These are phyloP conservation scores for Pristis pectinata DNA, from an alignment of 2,797 vertebrate genomes.

Conservation along the genomic window DNA sequence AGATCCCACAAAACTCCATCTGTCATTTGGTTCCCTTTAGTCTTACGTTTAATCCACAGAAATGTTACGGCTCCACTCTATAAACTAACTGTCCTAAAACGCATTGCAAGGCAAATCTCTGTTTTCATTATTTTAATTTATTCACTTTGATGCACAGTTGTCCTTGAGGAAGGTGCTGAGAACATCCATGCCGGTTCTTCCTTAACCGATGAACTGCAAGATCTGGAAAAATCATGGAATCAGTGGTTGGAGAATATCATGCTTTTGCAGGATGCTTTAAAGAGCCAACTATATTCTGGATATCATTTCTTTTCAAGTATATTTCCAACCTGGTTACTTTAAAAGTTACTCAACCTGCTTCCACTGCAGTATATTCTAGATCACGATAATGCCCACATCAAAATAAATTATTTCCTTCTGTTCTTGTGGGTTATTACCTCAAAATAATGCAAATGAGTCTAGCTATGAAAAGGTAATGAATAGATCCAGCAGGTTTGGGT, in stretches of 20 bases:
- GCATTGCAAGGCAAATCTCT: neutral
- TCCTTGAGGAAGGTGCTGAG: neutral
- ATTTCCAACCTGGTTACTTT: neutral
- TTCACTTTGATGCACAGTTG: neutral
- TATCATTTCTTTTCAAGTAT: neutral
- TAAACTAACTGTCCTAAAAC: neutral
- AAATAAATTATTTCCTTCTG: neutral
- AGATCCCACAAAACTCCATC: slow-evolving; percentile 25
- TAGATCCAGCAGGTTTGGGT: neutral
- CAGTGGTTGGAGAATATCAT: too few species aligned
- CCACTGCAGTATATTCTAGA: neutral
- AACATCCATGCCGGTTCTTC: neutral
- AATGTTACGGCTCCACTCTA: neutral
- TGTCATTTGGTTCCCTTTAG: slow-evolving; percentile 13
- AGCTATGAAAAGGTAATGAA: neutral
- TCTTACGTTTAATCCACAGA: slow-evolving; percentile 25
- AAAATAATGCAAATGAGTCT: neutral
- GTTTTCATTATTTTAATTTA: neutral
- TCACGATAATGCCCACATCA: neutral
- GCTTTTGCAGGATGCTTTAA: neutral
- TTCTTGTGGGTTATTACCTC: neutral
- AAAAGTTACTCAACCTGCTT: neutral
- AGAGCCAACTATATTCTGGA: neutral
- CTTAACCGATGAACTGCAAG: neutral
- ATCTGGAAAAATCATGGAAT: neutral